phyloP scores from a whole-genome alignment of 2,888 invertebrate genomes.

The Apantesis nais region DNA sequence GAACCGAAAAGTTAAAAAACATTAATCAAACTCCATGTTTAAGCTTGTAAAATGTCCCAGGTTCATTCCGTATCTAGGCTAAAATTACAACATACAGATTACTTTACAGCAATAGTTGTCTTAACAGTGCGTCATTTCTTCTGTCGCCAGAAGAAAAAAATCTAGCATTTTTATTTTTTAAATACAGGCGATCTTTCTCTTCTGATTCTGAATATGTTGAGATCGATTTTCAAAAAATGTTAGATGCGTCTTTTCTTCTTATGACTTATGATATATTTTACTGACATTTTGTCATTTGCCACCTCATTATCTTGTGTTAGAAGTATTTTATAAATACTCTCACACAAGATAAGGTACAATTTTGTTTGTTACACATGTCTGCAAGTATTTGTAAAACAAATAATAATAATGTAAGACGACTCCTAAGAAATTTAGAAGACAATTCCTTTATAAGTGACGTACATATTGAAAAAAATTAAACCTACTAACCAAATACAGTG shows the following conservation, averaged over 20 bases:
- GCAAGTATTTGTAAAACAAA: neutral
- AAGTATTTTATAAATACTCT: neutral
- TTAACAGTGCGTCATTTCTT: neutral
- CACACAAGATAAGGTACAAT: neutral
- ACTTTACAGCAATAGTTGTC: neutral
- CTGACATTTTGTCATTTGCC: neutral
- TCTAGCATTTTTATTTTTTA: too few species aligned
- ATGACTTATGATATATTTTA: too few species aligned
- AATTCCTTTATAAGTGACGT: neutral
- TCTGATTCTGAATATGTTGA: too few species aligned
- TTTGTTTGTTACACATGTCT: neutral
- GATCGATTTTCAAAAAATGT: too few species aligned
- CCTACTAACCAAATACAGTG: slow-evolving; percentile 90
- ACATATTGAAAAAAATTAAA: neutral
- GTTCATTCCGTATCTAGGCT: neutral
- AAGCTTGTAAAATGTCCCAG: neutral
- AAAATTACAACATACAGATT: too few species aligned
- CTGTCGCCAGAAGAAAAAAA: too few species aligned
- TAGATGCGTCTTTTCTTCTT: too few species aligned
- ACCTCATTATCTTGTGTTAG: neutral
- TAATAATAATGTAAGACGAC: too few species aligned
- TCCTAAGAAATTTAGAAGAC: neutral
- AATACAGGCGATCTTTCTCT: too few species aligned
- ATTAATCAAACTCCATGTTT: neutral
- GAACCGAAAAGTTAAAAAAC: slow-evolving; percentile 11